phyloP scores from a whole-genome alignment of 2,888 invertebrate genomes.

The Spilarctia lutea region DNA sequence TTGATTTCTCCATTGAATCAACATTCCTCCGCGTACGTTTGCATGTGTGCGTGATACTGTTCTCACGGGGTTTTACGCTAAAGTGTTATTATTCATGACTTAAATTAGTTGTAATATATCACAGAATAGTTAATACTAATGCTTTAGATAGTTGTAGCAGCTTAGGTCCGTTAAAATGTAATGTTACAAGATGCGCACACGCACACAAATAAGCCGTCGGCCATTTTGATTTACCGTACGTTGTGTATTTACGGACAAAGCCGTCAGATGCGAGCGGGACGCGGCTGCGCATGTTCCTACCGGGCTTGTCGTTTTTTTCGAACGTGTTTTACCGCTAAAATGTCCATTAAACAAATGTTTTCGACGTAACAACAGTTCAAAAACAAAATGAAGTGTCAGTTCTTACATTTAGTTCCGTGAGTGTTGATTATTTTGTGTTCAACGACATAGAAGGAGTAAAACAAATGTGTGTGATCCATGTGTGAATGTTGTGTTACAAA shows the following conservation, averaged over 20 bases:
- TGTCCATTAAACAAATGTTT: slow-evolving; percentile 75
- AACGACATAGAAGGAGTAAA: slow-evolving; percentile 82
- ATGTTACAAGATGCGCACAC: slow-evolving; percentile 73
- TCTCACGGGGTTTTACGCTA: slow-evolving; percentile 72
- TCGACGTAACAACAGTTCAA: slow-evolving; percentile 80
- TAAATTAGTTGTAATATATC: slow-evolving; percentile 58
- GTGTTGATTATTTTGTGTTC: slow-evolving; percentile 79
- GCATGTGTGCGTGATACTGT: slow-evolving; percentile 76
- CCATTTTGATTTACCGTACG: slow-evolving; percentile 86
- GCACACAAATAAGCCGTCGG: slow-evolving; percentile 77
- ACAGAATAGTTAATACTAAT: slow-evolving; percentile 43
- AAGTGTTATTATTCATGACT: slow-evolving; percentile 61
- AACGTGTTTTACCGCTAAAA: slow-evolving; percentile 86
- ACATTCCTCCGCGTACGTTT: slow-evolving; percentile 85
- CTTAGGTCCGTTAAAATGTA: slow-evolving; percentile 54
- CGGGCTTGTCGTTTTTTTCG: slow-evolving; percentile 74
- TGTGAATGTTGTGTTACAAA: slow-evolving; percentile 87
- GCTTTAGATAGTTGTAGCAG: slow-evolving; percentile 36
- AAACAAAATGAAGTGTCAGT: slow-evolving; percentile 86
- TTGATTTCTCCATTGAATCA: slow-evolving; percentile 86
- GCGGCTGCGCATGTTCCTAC: slow-evolving; percentile 85
- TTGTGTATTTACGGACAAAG: slow-evolving; percentile 86
- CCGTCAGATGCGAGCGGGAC: slow-evolving; percentile 86
- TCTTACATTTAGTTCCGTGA: slow-evolving; percentile 86
- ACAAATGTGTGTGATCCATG: slow-evolving; percentile 87